Evolutionary conservation across 2,113 vertebrate genomes (phyloP), one percentile per base, ranked within the genome.

Genomic region (Riparia riparia): DNA sequence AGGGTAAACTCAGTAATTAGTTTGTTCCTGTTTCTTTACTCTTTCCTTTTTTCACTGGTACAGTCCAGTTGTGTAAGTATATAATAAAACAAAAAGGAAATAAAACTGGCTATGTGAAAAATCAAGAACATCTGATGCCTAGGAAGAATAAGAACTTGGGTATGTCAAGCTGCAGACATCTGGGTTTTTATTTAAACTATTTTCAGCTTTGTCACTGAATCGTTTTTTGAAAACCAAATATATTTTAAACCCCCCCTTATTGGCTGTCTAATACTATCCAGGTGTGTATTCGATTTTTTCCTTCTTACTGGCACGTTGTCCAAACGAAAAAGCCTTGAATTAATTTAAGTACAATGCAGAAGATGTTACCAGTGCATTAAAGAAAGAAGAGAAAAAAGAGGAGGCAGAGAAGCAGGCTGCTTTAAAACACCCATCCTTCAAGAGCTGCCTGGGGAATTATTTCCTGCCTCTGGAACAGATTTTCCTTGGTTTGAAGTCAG

Each of bases 51-150:
- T 42, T 12, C 19, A 25, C 32, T 60, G 24, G 9, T 47, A 12
- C 10, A 22, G 24, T 47, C 31, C 29, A 80, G 32, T 77, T 93
- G 71, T 61, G 37, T 53, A 93, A 89, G 21, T 18, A 3, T 54
- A 51, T 74, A 53, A 69, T 49, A 81, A 86, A 94, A 17, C 4
- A 86, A 31, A 68, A 74, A 72, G n/a, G 25, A 95, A 90, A 95
- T 80, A 92, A 64, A 89, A 37, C 5, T 37, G 3, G 1, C 49
- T 66, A 7, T 53, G 72, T 64, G 29, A 64, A 86, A 90, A 95
- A 94, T 81, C n/a, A 90, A 79, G 29, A 90, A 83, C 88, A 95
- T 81, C 64, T 95, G 95, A 90, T 78, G 72, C 63, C 65, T 71
- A 79, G 53, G 60, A 79, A 89, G 49, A 83, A 31, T 24, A 82